Evolutionary conservation across 2,888 invertebrate species (phyloP), one percentile per base, ranked within the genome.

Genomic region (Therioaphis trifolii): DNA sequence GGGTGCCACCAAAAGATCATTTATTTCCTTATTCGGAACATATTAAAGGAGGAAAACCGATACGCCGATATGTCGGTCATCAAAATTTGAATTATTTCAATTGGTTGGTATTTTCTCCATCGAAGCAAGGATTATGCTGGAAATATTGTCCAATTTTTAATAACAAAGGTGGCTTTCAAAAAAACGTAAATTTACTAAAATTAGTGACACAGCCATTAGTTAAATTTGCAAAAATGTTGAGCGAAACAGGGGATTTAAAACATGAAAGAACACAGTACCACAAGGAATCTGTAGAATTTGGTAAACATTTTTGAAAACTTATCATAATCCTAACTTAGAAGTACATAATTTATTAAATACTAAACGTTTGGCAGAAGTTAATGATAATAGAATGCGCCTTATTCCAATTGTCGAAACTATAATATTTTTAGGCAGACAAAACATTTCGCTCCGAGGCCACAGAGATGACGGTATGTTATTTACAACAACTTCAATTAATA

Each of bases 121-220:
- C 24, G 14, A 58, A 58, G 24, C 24, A 58, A 3, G 58, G 58
- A 58, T 58, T 58, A 58, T 58, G 35, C 35, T 66, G 66, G 3
- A 35, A 66, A 66, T 40, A 66, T 66, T 66, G 35, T 66, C 29
- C 85, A 40, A 74, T 85, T 29, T 86, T 86, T 76, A 85, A 24
- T 27, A 78, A 58, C 61, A 27, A 61, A 24, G 58, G 61, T 27
- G 61, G 27, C 27, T 61, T 61, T 21, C 55, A 85, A 52, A 85
- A 85, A 63, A 71, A 55, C 27, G 71, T 71, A 15, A 55, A 80
- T 43, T 78, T 86, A 27, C 58, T 85, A 43, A 85, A 85, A 76
- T 84, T 86, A 18, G 86, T 86, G 35, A 85, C 46, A 46, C 35
- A 80, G 21, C 86, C 86, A n/a, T 40, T 86, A 27, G 80, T 52